phyloP scores from a whole-genome alignment of 2,113 vertebrate genomes.

The Phyllostomus discolor region DNA sequence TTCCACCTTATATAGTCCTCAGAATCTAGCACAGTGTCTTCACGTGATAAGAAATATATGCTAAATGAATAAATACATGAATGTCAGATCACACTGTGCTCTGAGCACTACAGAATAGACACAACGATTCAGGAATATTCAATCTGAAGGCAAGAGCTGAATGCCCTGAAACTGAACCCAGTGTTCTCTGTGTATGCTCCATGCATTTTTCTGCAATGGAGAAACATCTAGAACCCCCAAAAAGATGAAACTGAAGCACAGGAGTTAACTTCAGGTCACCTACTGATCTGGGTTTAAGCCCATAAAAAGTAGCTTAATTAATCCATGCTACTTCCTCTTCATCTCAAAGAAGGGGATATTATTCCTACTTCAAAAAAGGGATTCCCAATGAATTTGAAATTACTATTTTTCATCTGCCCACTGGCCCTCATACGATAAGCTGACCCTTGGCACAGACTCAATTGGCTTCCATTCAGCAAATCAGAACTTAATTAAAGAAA shows the following conservation, averaged over 20 bases:
- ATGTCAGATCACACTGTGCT: neutral
- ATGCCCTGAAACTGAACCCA: neutral
- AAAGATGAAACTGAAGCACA: neutral
- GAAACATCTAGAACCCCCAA: neutral
- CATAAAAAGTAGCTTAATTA: neutral
- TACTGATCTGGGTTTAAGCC: neutral
- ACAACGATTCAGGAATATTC: neutral
- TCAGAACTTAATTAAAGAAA: neutral
- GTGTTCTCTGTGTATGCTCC: neutral
- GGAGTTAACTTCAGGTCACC: neutral
- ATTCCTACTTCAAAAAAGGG: neutral
- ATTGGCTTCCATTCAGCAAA: neutral
- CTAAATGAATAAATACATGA: neutral
- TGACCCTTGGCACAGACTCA: neutral
- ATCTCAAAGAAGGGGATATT: neutral
- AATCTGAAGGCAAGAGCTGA: neutral
- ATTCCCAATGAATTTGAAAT: neutral
- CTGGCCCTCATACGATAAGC: neutral
- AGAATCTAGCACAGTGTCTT: neutral
- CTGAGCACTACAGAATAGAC: neutral
- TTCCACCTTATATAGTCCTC: neutral
- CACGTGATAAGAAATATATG: neutral
- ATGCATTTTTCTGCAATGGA: neutral
- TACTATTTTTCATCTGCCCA: neutral
- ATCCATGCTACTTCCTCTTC: neutral